Evolutionary conservation across 1,140 invertebrate species (phyloP).

Genomic region (Heterodera carotae): DNA sequence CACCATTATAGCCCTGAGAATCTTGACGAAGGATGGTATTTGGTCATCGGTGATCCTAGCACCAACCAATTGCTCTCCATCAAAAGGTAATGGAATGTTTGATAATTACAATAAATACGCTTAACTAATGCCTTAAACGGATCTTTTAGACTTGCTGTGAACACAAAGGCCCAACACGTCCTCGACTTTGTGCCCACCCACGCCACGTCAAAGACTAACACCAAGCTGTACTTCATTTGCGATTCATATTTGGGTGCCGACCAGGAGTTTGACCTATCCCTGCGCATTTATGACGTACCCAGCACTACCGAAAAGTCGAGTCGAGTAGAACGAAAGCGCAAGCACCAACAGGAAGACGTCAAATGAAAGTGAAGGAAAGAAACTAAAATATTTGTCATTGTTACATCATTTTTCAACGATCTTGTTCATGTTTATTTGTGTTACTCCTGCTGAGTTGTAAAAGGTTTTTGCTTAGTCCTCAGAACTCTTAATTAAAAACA

Average conservation of each 20-base stretch:
- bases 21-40: slow-evolving; percentile 99
- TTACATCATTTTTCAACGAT: slow-evolving; percentile 15
- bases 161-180: slow-evolving; percentile 89
- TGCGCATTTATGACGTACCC: slow-evolving; percentile 32
- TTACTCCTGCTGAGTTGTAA: not conserved
- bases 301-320: slow-evolving; percentile 2
- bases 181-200: slow-evolving; percentile 89
- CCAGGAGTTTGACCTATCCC: slow-evolving; percentile 83
- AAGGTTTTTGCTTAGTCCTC: too few relatives aligned
- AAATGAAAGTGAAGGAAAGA: slow-evolving; percentile 7
- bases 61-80: slow-evolving; percentile 91
- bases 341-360: slow-evolving; percentile 19
- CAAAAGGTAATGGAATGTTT: slow-evolving; percentile 72
- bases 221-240: slow-evolving; percentile 97
- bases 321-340: slow-evolving; percentile 13
- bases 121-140: not conserved
- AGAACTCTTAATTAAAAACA: not conserved
- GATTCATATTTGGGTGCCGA: slow-evolving; percentile 94
- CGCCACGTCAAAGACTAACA: slow-evolving; percentile 72
- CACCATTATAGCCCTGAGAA: slow-evolving; percentile 83
- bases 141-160: slow-evolving; percentile 70
- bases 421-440: slow-evolving; percentile 20
- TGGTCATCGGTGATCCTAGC: slow-evolving; percentile 94
- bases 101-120: slow-evolving; percentile 7
- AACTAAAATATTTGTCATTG: not conserved